Base-by-base conservation (phyloP, 2,888 invertebrate species). In the Leptopilina syphax region DNA sequence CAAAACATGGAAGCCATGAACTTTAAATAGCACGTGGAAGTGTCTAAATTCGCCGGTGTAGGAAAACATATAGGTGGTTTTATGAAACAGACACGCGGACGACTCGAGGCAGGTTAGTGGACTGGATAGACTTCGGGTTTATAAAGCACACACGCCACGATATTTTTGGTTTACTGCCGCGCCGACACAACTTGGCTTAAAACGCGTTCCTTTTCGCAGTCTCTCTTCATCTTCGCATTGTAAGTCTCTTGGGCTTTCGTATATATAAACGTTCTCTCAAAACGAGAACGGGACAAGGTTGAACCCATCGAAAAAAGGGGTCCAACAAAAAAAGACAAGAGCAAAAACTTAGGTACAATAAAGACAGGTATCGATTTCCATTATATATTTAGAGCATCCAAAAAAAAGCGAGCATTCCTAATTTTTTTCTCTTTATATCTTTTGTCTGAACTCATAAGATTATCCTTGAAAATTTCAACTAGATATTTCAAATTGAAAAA, bases 31-130 rank as follows among this genome's bases (percentile, higher is more conserved):
- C 73, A 73, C 57, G 73, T 73, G 73, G 57, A 73, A 73, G 73
- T 73, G 73, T 57, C 34, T 70, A 73, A 57, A 73, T 73, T 34
- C 73, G 73, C 73, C 44, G n/a, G 57, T 57, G 34, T 13, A 73
- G 57, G 73, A 73, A 73, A 73, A 73, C 73, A 73, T 34, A 65
- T 73, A 73, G 73, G 73, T 73, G 73, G 73, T 73, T 73, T 73
- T 73, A 24, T 57, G 57, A 57, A 73, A 73, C 57, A 73, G 73
- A 57, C 73, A 73, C 57, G 34, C 34, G 12, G 54, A 57, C 57
- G 54, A 57, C 57, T 73, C 73, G 24, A 50, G 73, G 10, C 73
- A 73, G 70, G 70, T 70, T 70, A 54, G 70, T 70, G 70, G 70
- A 73, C 73, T 73, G 73, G 34, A 63, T 63, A 63, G 63, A 24